phyloP scores from a whole-genome alignment of 2,113 vertebrate genomes.

The Dermatemys mawii region DNA sequence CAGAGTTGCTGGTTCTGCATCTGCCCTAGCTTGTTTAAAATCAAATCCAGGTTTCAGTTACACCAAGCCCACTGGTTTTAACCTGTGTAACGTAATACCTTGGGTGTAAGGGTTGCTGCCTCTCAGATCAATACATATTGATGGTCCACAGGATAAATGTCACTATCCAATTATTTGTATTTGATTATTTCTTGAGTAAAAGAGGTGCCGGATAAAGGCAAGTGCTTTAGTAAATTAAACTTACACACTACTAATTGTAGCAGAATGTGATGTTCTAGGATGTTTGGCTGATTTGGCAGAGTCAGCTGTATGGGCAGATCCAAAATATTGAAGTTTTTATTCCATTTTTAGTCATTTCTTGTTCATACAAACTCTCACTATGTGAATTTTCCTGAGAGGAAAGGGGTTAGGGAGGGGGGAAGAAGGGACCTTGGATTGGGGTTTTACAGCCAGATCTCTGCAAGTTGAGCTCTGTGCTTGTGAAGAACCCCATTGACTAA shows the following conservation, averaged over 20 bases:
- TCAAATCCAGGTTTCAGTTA: conserved; percentile 36
- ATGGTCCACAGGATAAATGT: conserved; percentile 23
- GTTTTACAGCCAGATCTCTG: background rate
- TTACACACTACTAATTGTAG: background rate
- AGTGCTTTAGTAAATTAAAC: background rate
- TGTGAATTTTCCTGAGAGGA: background rate
- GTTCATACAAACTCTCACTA: background rate
- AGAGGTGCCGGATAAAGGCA: background rate
- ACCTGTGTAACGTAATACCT: background rate
- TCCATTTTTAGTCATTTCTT: conserved; percentile 1
- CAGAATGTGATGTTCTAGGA: background rate
- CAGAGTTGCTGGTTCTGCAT: background rate
- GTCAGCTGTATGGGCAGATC: background rate
- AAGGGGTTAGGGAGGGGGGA: background rate
- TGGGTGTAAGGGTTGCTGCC: background rate
- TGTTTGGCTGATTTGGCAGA: background rate
- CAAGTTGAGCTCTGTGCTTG: background rate
- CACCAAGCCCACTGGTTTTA: conserved; percentile 14
- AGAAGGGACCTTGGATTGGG: background rate
- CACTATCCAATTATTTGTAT: background rate
- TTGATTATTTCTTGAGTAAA: background rate
- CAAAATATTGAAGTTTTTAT: background rate
- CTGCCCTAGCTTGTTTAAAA: background rate
- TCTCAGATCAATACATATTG: background rate
- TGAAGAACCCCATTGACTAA: background rate